Base-by-base conservation (phyloP, 2,113 vertebrate species). In the Pelobates fuscus region DNA sequence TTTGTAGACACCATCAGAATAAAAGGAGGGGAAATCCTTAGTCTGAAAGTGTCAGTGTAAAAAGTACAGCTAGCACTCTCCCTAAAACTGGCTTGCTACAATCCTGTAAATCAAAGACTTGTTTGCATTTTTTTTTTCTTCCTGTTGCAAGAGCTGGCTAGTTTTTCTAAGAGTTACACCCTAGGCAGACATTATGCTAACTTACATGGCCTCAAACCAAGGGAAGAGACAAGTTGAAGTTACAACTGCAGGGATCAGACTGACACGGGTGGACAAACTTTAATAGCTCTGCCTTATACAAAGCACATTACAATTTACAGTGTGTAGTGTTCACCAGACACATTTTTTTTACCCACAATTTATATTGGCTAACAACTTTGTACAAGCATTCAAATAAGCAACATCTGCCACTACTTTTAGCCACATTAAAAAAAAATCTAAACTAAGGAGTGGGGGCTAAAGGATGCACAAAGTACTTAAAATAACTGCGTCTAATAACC, bases 401-500 rank as follows among this genome's bases (percentile, higher is more conserved):
- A 91, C 91, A 88, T 86, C 88, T 92, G 89, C 88, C 89, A 85
- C 84, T 84, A 90, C 88, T 89, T 89, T 85, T 84, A 79, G 81
- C 84, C 71, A 78, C 77, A 83, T 88, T 89, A 91, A 94, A 93
- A 88, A 90, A 92, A 49, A 49, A 49, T 49, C 15, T 12, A 49
- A 18, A 18, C 1, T 88, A 93, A 94, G 94, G 89, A 92, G 83
- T 88, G 84, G 88, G 87, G 85, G 86, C 1, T 12, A 83, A 83
- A 89, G 81, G 84, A 89, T 85, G 83, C 86, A 86, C 86, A 86
- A 89, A 90, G 87, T 90, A 88, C 90, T 93, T 92, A 92, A 93
- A 91, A 92, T 93, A 93, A 93, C 91, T 91, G 91, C 89, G 88
- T 90, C 90, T 94, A 94, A 95, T 95, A 94, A 92, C 92, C 92